Base-by-base conservation (phyloP, 2,113 vertebrate species). In the Emydocephalus ijimae region DNA sequence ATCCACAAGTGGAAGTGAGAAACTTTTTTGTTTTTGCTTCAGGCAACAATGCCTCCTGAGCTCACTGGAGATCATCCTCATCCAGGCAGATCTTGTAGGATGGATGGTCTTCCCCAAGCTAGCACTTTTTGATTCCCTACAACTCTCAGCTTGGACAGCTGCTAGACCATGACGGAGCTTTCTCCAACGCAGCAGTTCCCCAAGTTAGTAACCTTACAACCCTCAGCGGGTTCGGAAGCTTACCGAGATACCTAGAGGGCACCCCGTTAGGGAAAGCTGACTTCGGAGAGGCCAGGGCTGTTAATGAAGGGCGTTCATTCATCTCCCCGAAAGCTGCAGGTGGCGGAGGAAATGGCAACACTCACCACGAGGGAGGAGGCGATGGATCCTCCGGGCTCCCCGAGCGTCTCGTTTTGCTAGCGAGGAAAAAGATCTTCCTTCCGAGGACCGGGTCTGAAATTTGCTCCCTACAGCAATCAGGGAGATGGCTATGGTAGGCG, bases 401-500 rank as follows among this genome's bases (percentile, higher is more conserved):
- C 2, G 29, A 5, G 55, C 1, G 0, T 52, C 48, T 29, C 3
- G 18, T n/a, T 64, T 43, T 12, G 34, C 9, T 12, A 5, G 29
- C 0, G 24, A 29, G 23, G 69, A 6, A 3, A 21, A 23, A 18
- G 57, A 3, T 23, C 45, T n/a, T 45, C 2, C 54, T 24, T 48
- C 12, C 9, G 2, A 52, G 3, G 64, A 26, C 43, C 26, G 10
- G 7, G 21, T 5, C 23, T 85, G 26, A 18, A 23, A 86, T 87
- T 48, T 26, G 64, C 39, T 29, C 18, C 85, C 85, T 21, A 15
- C 0, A 1, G 21, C 94, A 74, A n/a, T 3, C 93, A 48, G 61
- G 34, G 91, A 85, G 29, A 23, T 7, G 93, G 86, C 85, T 91
- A 21, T 64, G 43, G 92, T 26, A 86, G 94, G 93, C 90, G 93